These are phyloP conservation scores for Leptinotarsa lineolata DNA, from an alignment of 1,140 invertebrate genomes.

Conservation along the genomic window DNA sequence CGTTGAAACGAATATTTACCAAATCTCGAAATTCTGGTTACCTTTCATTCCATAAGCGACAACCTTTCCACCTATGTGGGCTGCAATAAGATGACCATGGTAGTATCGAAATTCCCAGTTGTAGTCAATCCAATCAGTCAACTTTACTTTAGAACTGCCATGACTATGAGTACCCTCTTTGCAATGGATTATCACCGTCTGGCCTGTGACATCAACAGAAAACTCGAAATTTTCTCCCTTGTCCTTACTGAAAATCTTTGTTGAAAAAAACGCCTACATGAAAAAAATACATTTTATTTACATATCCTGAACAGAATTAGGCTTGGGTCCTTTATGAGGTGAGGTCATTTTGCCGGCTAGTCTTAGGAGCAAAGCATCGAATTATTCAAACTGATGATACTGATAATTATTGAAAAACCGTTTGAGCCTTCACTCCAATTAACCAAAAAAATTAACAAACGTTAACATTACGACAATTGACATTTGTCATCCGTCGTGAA, in stretches of 20 bases:
- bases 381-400: too few species aligned
- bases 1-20: not conserved
- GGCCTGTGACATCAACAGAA: slow-evolving; percentile 68
- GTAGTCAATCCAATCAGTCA: slow-evolving; percentile 90
- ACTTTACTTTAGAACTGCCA: slow-evolving; percentile 86
- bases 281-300: slow-evolving; percentile 14
- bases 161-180: slow-evolving; percentile 71
- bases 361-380: too few species aligned
- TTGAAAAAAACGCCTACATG: not conserved
- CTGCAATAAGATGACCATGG: slow-evolving; percentile 83
- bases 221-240: slow-evolving; percentile 71
- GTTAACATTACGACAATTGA: too few species aligned
- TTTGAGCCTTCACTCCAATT: too few species aligned
- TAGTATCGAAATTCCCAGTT: slow-evolving; percentile 89
- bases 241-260: slow-evolving; percentile 64
- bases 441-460: too few species aligned
- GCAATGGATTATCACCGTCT: slow-evolving; percentile 72
- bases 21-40: slow-evolving; percentile 48
- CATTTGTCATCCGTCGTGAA: too few species aligned
- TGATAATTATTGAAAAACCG: too few species aligned
- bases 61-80: slow-evolving; percentile 83
- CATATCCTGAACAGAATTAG: slow-evolving; percentile 26
- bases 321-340: slow-evolving; percentile 8
- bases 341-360: not conserved
- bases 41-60: slow-evolving; percentile 90